Base-by-base conservation (phyloP, 2,888 invertebrate species). In the Brachyopa scutellaris region DNA sequence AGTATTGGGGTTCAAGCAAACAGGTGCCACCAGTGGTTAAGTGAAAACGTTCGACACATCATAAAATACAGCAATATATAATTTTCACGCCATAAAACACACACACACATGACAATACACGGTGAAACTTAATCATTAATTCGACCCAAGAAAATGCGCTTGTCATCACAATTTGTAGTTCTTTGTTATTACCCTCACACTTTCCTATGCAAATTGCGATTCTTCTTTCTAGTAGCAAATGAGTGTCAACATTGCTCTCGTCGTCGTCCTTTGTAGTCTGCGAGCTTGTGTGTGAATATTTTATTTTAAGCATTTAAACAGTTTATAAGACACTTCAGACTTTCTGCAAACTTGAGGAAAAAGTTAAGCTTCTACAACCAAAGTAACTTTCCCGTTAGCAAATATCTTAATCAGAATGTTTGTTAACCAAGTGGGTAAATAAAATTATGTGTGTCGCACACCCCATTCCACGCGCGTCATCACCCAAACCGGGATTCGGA, bases 341-440 rank as follows among this genome's bases (percentile, higher is more conserved):
- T 15, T 67, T 45, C 13, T 15, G 45, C 42, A 67, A 67, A 67
- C 67, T 67, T 55, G 21, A 42, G 40, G 21, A n/a, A 13, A 23
- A 45, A 45, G 19, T 55, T 45, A 23, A 15, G 33, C 55, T 36
- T 42, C 42, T 4, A 26, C 26, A 42, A 15, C 21, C 66, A 19
- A 40, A 42, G 19, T 13, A 42, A 31, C 29, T 53, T 62, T 42
- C 31, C 40, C 40, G 29, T 66, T 21, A 11, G 33, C 45, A 55
- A 67, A 55, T 45, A 45, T 45, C 67, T 67, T 67, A 67, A 55
- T 67, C 55, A 67, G 42, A 36, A n/a, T 42, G 23, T 23, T 42
- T 55, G 45, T 15, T 15, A 45, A 42, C 31, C 33, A 23, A 67
- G 33, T 36, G 55, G 45, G 33, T 67, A 45, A 55, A 45, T 45